Evolutionary conservation across 2,888 invertebrate species (phyloP).

Genomic region (Serrognathus titanus): DNA sequence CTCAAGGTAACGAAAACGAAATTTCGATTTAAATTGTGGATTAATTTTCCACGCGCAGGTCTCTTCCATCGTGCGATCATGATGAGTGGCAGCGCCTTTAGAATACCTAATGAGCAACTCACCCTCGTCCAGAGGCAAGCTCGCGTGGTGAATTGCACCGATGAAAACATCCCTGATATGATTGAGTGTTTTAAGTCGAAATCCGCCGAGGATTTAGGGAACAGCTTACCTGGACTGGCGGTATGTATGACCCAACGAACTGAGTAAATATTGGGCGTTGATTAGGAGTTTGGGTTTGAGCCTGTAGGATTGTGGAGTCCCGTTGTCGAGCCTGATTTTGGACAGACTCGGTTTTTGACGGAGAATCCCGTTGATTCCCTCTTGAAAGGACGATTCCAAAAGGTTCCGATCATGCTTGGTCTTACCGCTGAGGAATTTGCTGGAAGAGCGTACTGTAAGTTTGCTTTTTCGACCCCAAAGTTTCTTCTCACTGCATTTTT

Average conservation of each 20-base stretch:
- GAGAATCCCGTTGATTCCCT: constrained; percentile 58
- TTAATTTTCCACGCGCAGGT: constrained; percentile 41
- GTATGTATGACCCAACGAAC: constrained; percentile 36
- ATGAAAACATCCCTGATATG: constrained; percentile 53
- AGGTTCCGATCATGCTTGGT: constrained; percentile 62
- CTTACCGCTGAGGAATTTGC: constrained; percentile 64
- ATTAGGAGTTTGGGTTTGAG: constrained; percentile 53
- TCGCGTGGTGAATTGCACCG: constrained; percentile 56
- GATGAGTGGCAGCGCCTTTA: constrained; percentile 62
- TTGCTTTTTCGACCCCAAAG: background rate
- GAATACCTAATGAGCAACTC: constrained; percentile 54
- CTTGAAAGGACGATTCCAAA: constrained; percentile 53
- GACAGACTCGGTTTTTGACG: constrained; percentile 60
- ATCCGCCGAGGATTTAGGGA: constrained; percentile 50
- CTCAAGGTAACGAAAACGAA: constrained; percentile 46
- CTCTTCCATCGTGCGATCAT: constrained; percentile 68
- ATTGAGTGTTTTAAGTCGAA: constrained; percentile 59
- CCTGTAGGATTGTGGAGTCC: constrained; percentile 58
- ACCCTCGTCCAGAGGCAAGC: constrained; percentile 63
- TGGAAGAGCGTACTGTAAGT: constrained; percentile 58
- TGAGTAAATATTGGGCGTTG: background rate
- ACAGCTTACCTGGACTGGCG: constrained; percentile 49
- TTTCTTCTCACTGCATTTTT: no score
- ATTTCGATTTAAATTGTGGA: no score
- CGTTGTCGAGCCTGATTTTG: constrained; percentile 62